Base-by-base conservation (phyloP, 1,140 invertebrate genomes). In the Monomorium pharaonis region DNA sequence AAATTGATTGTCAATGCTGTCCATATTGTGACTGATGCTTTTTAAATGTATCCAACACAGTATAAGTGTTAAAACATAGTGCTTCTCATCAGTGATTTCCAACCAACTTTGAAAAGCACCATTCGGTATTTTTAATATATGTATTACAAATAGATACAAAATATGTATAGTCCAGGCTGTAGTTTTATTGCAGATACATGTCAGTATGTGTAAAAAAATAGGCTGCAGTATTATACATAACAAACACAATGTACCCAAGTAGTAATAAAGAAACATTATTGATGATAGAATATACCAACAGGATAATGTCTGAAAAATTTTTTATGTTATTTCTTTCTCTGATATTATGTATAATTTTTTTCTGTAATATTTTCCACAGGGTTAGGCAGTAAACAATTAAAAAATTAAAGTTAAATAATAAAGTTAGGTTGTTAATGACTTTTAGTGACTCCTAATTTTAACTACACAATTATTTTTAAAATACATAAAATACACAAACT, bases 11-110 rank as follows among this genome's bases (percentile, higher is more conserved):
- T 83, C 77, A 51, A 94, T 95, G 42, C 88, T 93, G 76, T 96
- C 96, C 54, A 96, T 94, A 54, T 93, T 94, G 74, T 95, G 96
- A 86, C 96, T 96, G 10, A 96, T 94, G 81, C 95, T 95, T 87
- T 95, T 93, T 9, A 96, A 86, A 89, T 95, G 95, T 74, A 95
- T 95, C 96, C 96, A 97, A 62, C 95, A 95, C 51, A 95, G 89
- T 18, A 93, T 92, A 33, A 95, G 91, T 27, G 93, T 92, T 21
- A 96, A 88, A 84, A 95, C 92, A 72, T 93, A 95, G 87, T 94
- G 93, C 24, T 94, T 80, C 9, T 94, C 90, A 37, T 93, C 90
- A 14, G 92, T 90, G 2, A 94, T 44, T 21, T 72, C 67, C 7
- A 93, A 24, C 75, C 88, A 93, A 72, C 89, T 86, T 70, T 93